A percentile compares a stretch with the other conserved stretches of the same genome.
These are phyloP conservation scores for Falco novaeseelandiae DNA, from an alignment of 2,797 vertebrate genomes.

Conservation along the genomic window DNA sequence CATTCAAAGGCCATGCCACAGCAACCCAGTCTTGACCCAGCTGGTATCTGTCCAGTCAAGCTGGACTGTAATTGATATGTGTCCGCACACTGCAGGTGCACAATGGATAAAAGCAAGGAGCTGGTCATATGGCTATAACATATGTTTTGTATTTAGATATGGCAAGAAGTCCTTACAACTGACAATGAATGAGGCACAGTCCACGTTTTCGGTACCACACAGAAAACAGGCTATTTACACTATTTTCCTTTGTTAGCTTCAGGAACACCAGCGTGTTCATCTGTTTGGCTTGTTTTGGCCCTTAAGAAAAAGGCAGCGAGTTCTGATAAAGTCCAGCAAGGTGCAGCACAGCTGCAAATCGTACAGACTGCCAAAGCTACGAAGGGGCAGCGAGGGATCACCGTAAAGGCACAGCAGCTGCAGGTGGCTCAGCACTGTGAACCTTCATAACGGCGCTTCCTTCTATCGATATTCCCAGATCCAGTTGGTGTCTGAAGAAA, in stretches of 20 bases:
- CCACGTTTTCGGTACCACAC: background rate
- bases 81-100: background rate
- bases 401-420: background rate
- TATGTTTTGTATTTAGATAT: background rate
- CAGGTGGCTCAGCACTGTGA: background rate
- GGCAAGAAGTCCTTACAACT: background rate
- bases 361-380: background rate
- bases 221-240: background rate
- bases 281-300: background rate
- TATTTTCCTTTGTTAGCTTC: background rate
- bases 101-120: background rate
- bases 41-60: background rate
- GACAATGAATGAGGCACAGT: background rate
- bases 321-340: background rate
- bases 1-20: background rate
- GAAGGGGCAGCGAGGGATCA: background rate
- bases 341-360: background rate
- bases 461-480: background rate
- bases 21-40: background rate
- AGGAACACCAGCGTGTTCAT: background rate
- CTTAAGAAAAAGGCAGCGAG: background rate
- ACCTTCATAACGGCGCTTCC: background rate
- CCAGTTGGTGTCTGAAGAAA: background rate
- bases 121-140: background rate
- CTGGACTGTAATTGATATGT: background rate